A percentile compares a stretch with the other conserved stretches of the same genome.
phyloP scores from a whole-genome alignment of 2,888 invertebrate genomes.

The Tenthredo livida region DNA sequence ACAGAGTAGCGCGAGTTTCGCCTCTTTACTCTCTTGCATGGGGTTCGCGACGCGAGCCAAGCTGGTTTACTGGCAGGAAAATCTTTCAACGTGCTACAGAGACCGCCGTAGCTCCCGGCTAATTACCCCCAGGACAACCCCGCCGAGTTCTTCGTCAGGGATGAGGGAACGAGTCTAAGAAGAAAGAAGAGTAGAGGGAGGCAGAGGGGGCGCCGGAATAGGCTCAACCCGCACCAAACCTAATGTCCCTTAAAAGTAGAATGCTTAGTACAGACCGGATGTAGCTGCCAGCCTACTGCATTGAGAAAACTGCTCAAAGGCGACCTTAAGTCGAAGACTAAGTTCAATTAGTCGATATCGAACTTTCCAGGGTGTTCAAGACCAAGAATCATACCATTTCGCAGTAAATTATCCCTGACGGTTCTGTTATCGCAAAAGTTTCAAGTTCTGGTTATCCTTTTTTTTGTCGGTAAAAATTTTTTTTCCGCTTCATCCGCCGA shows the following conservation, averaged over 20 bases:
- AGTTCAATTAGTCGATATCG: conserved; percentile 47
- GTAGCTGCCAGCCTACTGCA: conserved; percentile 35
- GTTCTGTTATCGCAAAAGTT: not conserved
- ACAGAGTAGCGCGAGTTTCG: conserved; percentile 61
- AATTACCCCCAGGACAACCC: conserved; percentile 68
- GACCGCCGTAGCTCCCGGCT: conserved; percentile 62
- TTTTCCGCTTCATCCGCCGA: not conserved
- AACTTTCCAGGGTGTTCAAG: not conserved
- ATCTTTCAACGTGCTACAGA: conserved; percentile 63
- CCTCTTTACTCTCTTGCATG: conserved; percentile 2
- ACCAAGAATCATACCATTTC: not conserved
- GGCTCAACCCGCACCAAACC: conserved; percentile 56
- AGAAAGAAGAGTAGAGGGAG: conserved; percentile 40
- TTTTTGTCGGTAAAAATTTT: not conserved
- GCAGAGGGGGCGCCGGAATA: conserved; percentile 45
- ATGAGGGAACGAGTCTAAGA: conserved; percentile 56
- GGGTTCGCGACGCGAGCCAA: conserved; percentile 55
- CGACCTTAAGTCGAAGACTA: conserved; percentile 11
- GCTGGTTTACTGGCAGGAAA: conserved; percentile 62
- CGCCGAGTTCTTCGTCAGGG: conserved; percentile 45
- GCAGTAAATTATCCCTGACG: conserved; percentile 11
- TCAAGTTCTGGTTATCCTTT: not conserved
- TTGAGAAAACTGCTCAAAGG: conserved; percentile 17
- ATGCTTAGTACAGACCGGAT: conserved; percentile 65
- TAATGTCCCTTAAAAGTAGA: conserved; percentile 72